Evolutionary conservation across 2,797 vertebrate species (phyloP).

Genomic region (Galagoides demidoff): DNA sequence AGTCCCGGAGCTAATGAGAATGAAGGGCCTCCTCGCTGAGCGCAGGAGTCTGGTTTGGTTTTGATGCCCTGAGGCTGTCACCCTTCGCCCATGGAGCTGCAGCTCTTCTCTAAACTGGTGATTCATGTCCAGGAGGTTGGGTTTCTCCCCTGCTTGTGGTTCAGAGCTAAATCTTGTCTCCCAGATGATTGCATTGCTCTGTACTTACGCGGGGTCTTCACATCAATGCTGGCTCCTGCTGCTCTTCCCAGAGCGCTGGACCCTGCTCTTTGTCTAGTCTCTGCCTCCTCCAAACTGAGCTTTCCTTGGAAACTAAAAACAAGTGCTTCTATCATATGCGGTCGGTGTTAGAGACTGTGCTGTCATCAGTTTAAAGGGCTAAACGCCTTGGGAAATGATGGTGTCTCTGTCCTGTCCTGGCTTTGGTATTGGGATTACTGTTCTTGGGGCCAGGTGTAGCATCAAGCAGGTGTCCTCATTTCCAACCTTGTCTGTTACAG

Average conservation of each 20-base stretch:
- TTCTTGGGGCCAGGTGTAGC: not conserved
- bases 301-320: not conserved
- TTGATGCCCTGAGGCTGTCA: not conserved
- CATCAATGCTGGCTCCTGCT: not conserved
- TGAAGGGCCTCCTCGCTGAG: not conserved
- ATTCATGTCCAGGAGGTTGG: not conserved
- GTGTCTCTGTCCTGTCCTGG: not conserved
- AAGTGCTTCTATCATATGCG: not conserved
- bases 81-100: not conserved
- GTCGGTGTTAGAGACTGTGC: not conserved
- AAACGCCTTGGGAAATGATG: not conserved
- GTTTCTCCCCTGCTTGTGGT: not conserved
- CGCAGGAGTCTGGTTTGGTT: not conserved
- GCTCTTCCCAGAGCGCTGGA: not conserved
- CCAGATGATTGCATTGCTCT: not conserved
- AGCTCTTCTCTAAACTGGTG: not conserved
- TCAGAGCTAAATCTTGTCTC: not conserved
- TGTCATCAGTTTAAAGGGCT: not conserved
- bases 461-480: not conserved
- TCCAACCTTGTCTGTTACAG: not conserved
- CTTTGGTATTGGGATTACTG: not conserved
- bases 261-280: not conserved
- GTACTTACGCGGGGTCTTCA: not conserved
- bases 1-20: not conserved
- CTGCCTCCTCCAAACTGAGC: not conserved